Base-by-base conservation (phyloP, 1,140 invertebrate genomes). In the Microplitis demolitor region DNA sequence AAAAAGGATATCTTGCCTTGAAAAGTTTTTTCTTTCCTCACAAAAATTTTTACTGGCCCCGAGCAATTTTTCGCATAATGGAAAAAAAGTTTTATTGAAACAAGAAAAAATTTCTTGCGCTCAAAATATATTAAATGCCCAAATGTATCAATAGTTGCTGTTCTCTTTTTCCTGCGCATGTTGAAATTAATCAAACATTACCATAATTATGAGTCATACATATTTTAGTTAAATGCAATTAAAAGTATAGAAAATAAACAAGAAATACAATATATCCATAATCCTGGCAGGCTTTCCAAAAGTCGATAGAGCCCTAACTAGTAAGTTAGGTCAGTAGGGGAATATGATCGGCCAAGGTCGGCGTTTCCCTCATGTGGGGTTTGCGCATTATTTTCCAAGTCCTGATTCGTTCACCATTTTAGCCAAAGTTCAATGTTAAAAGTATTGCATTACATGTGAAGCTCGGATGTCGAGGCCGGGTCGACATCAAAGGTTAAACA, bases 361-460 rank as follows among this genome's bases (percentile, higher is more conserved):
- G 6, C 2, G 45, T 66, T 66, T 13, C 63, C 11, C 14, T 14
- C 39, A n/a, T 31, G 34, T 37, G 9, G 34, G 34, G 35, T 31
- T 31, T 66, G 63, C 37, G 63, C 34, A 14, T 11, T 14, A 16
- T 8, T 24, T 9, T n/a, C 16, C 16, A 16, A 67, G 6, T 67
- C 24, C 14, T 67, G 6, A 67, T 54, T 67, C 31, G 24, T 33
- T 54, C 66, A 34, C 39, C 5, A 31, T 31, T 34, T 24, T 63
- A 54, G 8, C 9, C n/a, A 64, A 56, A 72, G 70, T 72, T 72
- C 70, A 72, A 66, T 66, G 62, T 66, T 63, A 66, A 72, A 72
- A 66, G 35, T 33, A n/a, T 39, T 50, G 56, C 31, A 13, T 35
- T 16, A n/a, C 8, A 60, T 66, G 24, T n/a, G 16, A n/a, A 24